These are phyloP conservation scores for Cybosia mesomella DNA, from an alignment of 2,888 invertebrate species.

Conservation along the genomic window DNA sequence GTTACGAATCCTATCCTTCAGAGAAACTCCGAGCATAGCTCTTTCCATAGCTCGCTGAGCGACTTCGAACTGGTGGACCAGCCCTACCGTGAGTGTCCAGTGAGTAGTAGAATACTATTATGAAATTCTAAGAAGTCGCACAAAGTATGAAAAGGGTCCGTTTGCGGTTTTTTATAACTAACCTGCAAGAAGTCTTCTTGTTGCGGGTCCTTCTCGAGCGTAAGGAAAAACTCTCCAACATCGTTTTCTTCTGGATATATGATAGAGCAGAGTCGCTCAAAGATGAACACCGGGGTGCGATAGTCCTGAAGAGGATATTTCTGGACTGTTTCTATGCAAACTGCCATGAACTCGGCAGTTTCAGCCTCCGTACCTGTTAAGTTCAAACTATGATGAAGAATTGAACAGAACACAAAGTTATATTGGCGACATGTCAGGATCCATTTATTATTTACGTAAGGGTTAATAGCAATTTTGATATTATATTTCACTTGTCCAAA, in stretches of 20 bases:
- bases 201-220: conserved; percentile 98
- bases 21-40: too few relatives aligned
- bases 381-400: background rate
- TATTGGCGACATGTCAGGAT: background rate
- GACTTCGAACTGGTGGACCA: too few relatives aligned
- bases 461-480: background rate
- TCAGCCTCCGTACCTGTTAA: conserved; percentile 95
- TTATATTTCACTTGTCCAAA: too few relatives aligned
- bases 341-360: conserved; percentile 98
- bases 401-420: background rate
- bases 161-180: conserved; percentile 15
- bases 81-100: too few relatives aligned
- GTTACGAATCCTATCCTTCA: too few relatives aligned
- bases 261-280: conserved; percentile 98
- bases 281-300: conserved; percentile 98
- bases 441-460: background rate
- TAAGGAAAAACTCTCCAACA: conserved; percentile 98
- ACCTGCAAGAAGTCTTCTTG: conserved; percentile 99
- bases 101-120: too few relatives aligned
- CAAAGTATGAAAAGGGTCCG: too few relatives aligned
- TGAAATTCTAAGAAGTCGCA: too few relatives aligned
- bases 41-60: too few relatives aligned
- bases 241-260: conserved; percentile 99
- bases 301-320: conserved; percentile 97
- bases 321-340: conserved; percentile 98